phyloP scores from a whole-genome alignment of 2,888 invertebrate species.

The Tetranychus piercei region DNA sequence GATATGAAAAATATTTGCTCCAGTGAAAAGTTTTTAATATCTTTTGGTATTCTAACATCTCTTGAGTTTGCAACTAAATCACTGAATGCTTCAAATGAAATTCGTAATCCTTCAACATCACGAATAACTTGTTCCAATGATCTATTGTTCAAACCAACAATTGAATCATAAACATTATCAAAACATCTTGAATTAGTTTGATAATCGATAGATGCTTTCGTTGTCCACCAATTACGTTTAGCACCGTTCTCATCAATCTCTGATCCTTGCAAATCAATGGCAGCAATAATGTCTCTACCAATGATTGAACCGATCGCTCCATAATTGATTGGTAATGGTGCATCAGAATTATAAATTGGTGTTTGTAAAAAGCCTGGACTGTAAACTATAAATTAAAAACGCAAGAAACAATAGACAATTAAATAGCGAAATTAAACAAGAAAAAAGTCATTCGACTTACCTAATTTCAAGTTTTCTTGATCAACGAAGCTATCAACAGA shows the following conservation, averaged over 20 bases:
- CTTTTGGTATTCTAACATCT: constrained; percentile 2
- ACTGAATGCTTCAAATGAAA: neutral
- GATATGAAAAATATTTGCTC: constrained; percentile 8
- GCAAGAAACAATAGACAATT: neutral
- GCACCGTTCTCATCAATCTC: constrained; percentile 20
- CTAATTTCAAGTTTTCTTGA: neutral
- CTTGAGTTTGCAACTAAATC: neutral
- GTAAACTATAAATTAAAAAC: neutral
- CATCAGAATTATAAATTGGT: constrained; percentile 21
- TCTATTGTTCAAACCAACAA: constrained; percentile 1
- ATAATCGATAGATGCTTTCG: constrained; percentile 16
- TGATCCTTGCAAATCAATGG: constrained; percentile 10
- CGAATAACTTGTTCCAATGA: neutral
- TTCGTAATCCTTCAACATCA: neutral
- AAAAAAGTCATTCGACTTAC: neutral
- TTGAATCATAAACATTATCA: constrained; percentile 20
- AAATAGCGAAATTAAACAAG: too few relatives aligned
- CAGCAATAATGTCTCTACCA: neutral
- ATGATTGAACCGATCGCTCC: constrained; percentile 20
- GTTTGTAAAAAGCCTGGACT: constrained; percentile 21
- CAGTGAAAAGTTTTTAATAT: neutral
- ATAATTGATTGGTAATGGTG: constrained; percentile 22
- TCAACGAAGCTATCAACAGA: neutral
- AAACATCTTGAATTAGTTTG: constrained; percentile 20
- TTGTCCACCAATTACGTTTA: constrained; percentile 23